Evolutionary conservation across 1,140 invertebrate genomes (phyloP).

Genomic region (Tetragnatha versicolor): DNA sequence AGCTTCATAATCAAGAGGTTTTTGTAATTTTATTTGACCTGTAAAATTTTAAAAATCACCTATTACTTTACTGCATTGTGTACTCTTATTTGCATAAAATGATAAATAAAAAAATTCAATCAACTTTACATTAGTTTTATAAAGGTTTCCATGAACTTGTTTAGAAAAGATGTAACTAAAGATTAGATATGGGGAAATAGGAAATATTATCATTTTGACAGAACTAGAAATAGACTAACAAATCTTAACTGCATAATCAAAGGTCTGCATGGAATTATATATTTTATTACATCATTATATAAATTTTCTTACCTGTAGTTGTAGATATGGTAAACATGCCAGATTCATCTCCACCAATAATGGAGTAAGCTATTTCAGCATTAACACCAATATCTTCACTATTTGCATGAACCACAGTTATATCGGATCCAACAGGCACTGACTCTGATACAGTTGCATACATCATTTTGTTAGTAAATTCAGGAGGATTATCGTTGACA

Average conservation of each 20-base stretch:
- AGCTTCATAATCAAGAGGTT: conserved; percentile 89
- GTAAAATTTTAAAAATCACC: conserved; percentile 40
- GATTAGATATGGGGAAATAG: not conserved
- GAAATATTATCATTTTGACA: too few species aligned
- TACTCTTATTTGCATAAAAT: too few species aligned
- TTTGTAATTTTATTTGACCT: conserved; percentile 72
- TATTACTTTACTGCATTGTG: too few species aligned
- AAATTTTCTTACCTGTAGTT: conserved; percentile 11
- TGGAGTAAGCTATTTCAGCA: conserved; percentile 78
- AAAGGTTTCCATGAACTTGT: too few species aligned
- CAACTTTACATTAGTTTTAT: too few species aligned
- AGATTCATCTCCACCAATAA: conserved; percentile 63
- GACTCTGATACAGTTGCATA: conserved; percentile 75
- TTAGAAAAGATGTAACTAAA: not conserved
- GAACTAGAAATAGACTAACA: too few species aligned
- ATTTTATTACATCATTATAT: too few species aligned
- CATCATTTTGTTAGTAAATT: conserved; percentile 82
- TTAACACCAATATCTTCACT: conserved; percentile 86
- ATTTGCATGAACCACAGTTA: conserved; percentile 80
- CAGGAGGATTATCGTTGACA: conserved; percentile 94
- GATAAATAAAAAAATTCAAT: too few species aligned
- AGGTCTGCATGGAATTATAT: too few species aligned
- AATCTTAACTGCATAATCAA: too few species aligned
- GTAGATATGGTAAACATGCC: conserved; percentile 40
- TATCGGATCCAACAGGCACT: conserved; percentile 75